Evolutionary conservation across 2,797 vertebrate species (phyloP).

Genomic region (Typhlichthys eigenmanni): DNA sequence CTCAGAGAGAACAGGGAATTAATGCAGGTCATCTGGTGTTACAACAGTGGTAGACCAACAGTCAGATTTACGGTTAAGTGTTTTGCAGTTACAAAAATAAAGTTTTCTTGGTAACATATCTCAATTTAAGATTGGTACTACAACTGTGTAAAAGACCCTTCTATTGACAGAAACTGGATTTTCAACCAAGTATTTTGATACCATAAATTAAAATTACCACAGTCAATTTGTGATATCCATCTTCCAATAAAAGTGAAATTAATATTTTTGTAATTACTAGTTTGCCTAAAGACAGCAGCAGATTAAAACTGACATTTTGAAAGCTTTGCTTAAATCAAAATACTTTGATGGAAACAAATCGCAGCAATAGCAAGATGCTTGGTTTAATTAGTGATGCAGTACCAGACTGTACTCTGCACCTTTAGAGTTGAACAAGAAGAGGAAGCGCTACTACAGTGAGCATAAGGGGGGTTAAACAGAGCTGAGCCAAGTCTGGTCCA

Average conservation of each 20-base stretch:
- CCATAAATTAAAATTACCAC: not conserved
- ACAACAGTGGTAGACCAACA: slow-evolving; percentile 1
- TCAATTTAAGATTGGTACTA: slow-evolving; percentile 6
- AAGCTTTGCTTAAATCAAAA: too few species aligned
- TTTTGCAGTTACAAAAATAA: slow-evolving; percentile 3
- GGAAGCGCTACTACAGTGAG: slow-evolving; percentile 12
- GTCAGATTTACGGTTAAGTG: slow-evolving; percentile 9
- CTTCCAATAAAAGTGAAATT: too few species aligned
- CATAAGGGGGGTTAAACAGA: slow-evolving; percentile 15
- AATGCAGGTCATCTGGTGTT: slow-evolving; percentile 8
- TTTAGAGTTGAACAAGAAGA: not conserved
- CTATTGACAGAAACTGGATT: slow-evolving; percentile 22
- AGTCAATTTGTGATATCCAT: too few species aligned
- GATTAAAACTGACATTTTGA: too few species aligned
- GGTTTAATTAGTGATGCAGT: not conserved
- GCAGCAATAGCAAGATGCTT: not conserved
- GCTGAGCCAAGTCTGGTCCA: slow-evolving; percentile 15
- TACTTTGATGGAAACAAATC: too few species aligned
- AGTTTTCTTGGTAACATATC: not conserved
- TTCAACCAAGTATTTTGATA: not conserved
- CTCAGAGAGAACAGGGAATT: slow-evolving; percentile 17
- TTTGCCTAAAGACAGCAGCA: too few species aligned
- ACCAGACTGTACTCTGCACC: not conserved
- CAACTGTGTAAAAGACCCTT: not conserved
- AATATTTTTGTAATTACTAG: too few species aligned